Evolutionary conservation across 2,888 invertebrate species (phyloP).

Genomic region (Tethea ocularis): DNA sequence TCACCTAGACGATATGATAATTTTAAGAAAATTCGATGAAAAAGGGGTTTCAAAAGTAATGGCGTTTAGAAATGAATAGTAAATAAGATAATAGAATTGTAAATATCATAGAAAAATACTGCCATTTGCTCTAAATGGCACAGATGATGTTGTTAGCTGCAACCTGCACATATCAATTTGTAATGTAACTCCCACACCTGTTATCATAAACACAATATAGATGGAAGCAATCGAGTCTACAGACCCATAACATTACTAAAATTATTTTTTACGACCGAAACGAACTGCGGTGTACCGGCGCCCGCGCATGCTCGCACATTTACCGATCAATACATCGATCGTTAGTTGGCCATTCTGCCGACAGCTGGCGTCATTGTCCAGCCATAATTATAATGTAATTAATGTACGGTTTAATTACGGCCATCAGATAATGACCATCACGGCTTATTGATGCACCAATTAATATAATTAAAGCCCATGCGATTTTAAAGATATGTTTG

Average conservation of each 20-base stretch:
- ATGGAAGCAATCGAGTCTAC: neutral
- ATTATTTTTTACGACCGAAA: constrained; percentile 2
- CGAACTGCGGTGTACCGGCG: neutral
- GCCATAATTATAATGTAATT: constrained; percentile 78
- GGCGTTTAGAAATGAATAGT: too few relatives aligned
- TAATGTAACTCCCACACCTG: neutral
- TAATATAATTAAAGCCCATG: constrained; percentile 61
- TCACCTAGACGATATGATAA: too few relatives aligned
- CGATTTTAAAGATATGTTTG: constrained; percentile 27
- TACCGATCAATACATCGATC: constrained; percentile 36
- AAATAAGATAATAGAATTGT: neutral
- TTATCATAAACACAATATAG: neutral
- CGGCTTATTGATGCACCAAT: constrained; percentile 73
- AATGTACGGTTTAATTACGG: constrained; percentile 73
- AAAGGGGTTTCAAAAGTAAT: too few relatives aligned
- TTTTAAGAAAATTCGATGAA: too few relatives aligned
- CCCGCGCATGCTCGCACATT: neutral
- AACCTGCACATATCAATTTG: neutral
- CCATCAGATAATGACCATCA: constrained; percentile 65
- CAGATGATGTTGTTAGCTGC: neutral
- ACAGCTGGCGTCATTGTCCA: constrained; percentile 74
- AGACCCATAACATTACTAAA: neutral
- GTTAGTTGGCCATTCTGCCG: constrained; percentile 67
- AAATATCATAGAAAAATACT: neutral
- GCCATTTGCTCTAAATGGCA: neutral